A percentile compares a stretch with the other conserved stretches of the same genome.
These are phyloP conservation scores for Cerastoderma edule DNA, from an alignment of 2,888 invertebrate species.

Conservation along the genomic window DNA sequence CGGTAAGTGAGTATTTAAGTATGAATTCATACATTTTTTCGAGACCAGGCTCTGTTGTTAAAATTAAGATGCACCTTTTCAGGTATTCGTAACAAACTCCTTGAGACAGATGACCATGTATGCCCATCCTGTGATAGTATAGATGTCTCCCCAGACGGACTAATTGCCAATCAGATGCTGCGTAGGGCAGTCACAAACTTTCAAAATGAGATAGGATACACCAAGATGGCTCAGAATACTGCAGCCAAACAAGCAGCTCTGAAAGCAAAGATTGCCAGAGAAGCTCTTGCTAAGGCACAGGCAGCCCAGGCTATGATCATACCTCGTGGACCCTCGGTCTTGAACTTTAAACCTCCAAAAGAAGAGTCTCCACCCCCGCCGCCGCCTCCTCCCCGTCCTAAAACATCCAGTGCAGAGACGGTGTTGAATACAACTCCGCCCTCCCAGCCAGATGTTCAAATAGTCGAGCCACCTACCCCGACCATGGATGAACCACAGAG, in stretches of 20 bases:
- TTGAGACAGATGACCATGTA: conserved; percentile 97
- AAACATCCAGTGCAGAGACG: background rate
- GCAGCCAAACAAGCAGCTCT: conserved; percentile 23
- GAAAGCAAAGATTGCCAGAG: conserved; percentile 40
- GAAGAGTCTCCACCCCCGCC: conserved; percentile 33
- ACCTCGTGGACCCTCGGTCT: conserved; percentile 54
- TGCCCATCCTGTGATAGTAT: conserved; percentile 97
- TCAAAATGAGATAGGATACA: conserved; percentile 95
- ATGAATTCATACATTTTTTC: too few relatives aligned
- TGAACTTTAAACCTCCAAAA: conserved; percentile 49
- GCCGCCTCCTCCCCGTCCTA: conserved; percentile 29
- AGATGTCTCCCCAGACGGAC: conserved; percentile 95
- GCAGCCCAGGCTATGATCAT: conserved; percentile 32
- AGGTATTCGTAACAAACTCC: conserved; percentile 94
- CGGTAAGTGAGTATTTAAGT: too few relatives aligned
- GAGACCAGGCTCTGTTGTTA: too few relatives aligned
- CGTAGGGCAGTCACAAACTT: conserved; percentile 95
- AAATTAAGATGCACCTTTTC: conserved; percentile 50
- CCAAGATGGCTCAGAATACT: conserved; percentile 77
- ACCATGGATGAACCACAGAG: conserved; percentile 55
- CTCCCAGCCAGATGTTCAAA: conserved; percentile 13
- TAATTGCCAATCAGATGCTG: conserved; percentile 95
- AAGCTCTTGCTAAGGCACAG: conserved; percentile 27
- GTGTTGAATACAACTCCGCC: background rate
- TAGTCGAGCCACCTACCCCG: conserved; percentile 50